These are phyloP conservation scores for Lamellibrachia luymesi DNA, from an alignment of 1,140 invertebrate genomes.

Conservation along the genomic window DNA sequence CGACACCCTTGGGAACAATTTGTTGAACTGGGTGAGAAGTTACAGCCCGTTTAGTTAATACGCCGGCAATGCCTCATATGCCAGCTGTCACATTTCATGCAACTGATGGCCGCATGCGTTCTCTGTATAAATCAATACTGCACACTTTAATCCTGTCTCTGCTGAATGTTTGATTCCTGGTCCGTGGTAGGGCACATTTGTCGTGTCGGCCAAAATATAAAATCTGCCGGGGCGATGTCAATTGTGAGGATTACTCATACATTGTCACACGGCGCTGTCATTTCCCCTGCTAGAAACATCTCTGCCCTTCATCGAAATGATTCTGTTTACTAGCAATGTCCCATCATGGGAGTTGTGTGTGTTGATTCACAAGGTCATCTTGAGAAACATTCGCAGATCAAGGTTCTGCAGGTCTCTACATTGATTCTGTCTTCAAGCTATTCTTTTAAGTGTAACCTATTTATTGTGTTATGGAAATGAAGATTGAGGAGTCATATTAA, in stretches of 20 bases:
- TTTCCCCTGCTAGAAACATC: no score
- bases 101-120: not conserved
- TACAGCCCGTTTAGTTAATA: not conserved
- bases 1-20: not conserved
- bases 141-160: not conserved
- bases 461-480: not conserved
- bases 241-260: not conserved
- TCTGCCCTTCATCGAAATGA: not conserved
- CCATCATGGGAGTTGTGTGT: not conserved
- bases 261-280: not conserved
- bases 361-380: not conserved
- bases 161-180: not conserved
- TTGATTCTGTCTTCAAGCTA: no score
- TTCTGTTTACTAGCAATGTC: not conserved
- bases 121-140: not conserved
- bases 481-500: not conserved
- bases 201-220: not conserved
- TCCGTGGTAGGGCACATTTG: not conserved
- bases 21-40: not conserved
- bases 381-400: not conserved
- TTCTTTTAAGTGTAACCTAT: not conserved
- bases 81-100: not conserved
- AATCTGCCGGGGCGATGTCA: not conserved
- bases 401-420: no score
- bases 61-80: not conserved